Conservation (phyloP, 1,140 invertebrate species). For the Hyles vespertilio region DNA sequence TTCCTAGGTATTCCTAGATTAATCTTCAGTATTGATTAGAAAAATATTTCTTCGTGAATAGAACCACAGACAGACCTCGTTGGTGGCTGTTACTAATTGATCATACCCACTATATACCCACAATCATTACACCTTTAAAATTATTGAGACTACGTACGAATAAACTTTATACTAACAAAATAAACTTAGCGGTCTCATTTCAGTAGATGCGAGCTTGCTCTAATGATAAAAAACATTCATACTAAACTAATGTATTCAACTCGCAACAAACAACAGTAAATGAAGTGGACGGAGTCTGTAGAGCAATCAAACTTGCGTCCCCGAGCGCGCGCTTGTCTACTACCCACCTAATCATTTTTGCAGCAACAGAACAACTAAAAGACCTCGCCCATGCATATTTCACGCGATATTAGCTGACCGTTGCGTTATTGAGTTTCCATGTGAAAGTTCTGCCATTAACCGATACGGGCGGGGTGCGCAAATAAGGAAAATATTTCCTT, state of each 20-base stretch:
- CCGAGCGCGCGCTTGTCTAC: slow-evolving; percentile 45
- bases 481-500: slow-evolving; percentile 18
- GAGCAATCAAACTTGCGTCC: slow-evolving; percentile 70
- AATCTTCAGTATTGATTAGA: too few species aligned
- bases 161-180: too few species aligned
- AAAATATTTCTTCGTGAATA: too few species aligned
- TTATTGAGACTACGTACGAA: too few species aligned
- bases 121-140: too few species aligned
- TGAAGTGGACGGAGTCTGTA: slow-evolving; percentile 46
- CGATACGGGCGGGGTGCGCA: slow-evolving; percentile 27
- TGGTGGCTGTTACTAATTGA: too few species aligned
- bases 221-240: slow-evolving; percentile 36
- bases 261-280: slow-evolving; percentile 57
- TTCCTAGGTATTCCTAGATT: too few species aligned
- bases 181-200: too few species aligned
- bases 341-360: slow-evolving; percentile 71
- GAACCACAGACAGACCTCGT: too few species aligned
- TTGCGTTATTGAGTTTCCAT: slow-evolving; percentile 54
- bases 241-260: slow-evolving; percentile 66
- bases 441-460: slow-evolving; percentile 47
- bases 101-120: too few species aligned
- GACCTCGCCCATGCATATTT: slow-evolving; percentile 65
- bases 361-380: slow-evolving; percentile 55
- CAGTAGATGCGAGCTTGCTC: too few species aligned
- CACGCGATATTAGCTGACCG: slow-evolving; percentile 54